A percentile compares a stretch with the other conserved stretches of the same genome.
These are phyloP conservation scores for Lepidotrigona ventralis DNA, from an alignment of 1,140 invertebrate genomes.

Conservation along the genomic window DNA sequence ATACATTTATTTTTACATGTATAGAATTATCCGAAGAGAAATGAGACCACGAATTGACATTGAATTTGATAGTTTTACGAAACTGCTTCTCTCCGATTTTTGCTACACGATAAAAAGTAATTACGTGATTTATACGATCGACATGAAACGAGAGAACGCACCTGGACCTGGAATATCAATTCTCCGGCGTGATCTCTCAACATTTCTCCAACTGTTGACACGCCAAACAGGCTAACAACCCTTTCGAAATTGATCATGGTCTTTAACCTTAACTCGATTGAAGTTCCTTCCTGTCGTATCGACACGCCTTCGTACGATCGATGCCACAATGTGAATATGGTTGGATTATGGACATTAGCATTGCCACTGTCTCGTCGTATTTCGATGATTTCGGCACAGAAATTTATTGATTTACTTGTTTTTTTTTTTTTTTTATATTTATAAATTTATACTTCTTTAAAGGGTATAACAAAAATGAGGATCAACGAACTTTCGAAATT, in stretches of 20 bases:
- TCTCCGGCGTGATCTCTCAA: neutral
- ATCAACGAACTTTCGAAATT: too few relatives aligned
- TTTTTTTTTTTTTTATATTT: too few relatives aligned
- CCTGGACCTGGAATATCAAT: neutral
- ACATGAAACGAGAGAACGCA: neutral
- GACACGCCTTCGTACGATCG: neutral
- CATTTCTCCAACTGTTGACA: neutral
- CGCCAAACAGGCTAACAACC: neutral
- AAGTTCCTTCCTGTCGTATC: neutral
- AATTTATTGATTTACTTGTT: too few relatives aligned
- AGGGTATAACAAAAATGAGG: neutral
- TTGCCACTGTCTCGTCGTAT: neutral
- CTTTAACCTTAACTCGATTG: constrained; percentile 10
- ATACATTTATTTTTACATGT: too few relatives aligned
- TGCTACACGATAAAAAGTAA: neutral
- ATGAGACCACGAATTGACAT: too few relatives aligned
- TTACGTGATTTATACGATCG: too few relatives aligned
- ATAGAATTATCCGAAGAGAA: too few relatives aligned
- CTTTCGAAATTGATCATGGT: neutral
- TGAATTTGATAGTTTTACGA: too few relatives aligned
- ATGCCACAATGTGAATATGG: neutral
- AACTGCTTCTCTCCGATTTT: too few relatives aligned
- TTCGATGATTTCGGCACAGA: constrained; percentile 8
- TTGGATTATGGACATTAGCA: neutral
- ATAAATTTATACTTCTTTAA: too few relatives aligned